Conservation (phyloP, 2,113 vertebrate genomes). For the Heterochromis multidens region DNA sequence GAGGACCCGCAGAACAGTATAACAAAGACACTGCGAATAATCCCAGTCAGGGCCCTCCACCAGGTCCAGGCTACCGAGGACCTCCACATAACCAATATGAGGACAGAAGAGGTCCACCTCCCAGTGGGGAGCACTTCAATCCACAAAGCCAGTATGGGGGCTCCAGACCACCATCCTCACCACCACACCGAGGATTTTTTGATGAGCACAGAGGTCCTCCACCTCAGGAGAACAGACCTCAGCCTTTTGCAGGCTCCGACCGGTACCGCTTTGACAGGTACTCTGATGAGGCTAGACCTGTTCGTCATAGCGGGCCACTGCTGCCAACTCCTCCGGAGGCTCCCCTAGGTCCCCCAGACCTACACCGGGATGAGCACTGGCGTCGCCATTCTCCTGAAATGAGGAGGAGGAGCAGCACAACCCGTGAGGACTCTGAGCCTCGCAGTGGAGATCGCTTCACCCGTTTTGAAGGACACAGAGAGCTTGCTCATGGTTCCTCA, state of each 20-base stretch:
- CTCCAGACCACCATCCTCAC: slow-evolving; percentile 76
- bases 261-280: slow-evolving; percentile 83
- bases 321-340: slow-evolving; percentile 82
- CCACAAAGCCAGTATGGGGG: slow-evolving; percentile 78
- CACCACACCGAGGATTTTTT: slow-evolving; percentile 82
- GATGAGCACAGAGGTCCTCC: slow-evolving; percentile 81
- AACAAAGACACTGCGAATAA: not conserved
- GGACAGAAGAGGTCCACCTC: slow-evolving; percentile 72
- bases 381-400: slow-evolving; percentile 75
- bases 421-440: slow-evolving; percentile 70
- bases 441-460: slow-evolving; percentile 75
- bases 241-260: slow-evolving; percentile 81
- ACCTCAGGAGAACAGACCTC: slow-evolving; percentile 79
- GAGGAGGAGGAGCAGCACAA: slow-evolving; percentile 79
- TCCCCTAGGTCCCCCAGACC: slow-evolving; percentile 74
- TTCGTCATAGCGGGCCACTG: slow-evolving; percentile 79
- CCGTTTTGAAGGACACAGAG: slow-evolving; percentile 82
- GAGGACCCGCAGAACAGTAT: slow-evolving; percentile 14
- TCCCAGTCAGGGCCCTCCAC: slow-evolving; percentile 39
- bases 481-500: slow-evolving; percentile 57
- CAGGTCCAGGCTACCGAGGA: slow-evolving; percentile 59
- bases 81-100: slow-evolving; percentile 74
- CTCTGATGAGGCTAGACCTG: slow-evolving; percentile 78
- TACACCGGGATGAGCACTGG: slow-evolving; percentile 80
- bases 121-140: slow-evolving; percentile 65